Evolutionary conservation across 2,797 vertebrate genomes (phyloP), one percentile per base, ranked within the genome.

Genomic region (Siniperca undulata): DNA sequence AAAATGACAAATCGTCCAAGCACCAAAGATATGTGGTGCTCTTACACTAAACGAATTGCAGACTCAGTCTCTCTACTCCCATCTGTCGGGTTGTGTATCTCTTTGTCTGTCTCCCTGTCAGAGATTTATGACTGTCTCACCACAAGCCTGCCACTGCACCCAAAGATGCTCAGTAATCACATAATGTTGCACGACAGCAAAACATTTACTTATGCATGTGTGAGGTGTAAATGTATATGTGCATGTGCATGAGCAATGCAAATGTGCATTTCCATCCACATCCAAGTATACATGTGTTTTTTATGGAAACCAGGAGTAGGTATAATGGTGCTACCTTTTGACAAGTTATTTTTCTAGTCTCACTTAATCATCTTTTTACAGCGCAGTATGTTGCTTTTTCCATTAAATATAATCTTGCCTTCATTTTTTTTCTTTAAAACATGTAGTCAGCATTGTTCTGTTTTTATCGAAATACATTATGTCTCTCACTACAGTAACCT

Each of bases 401-500:
- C 4, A 84, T 66, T 68, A 81, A 82, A 89, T 87, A 80, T 78
- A 65, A 81, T 79, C 70, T 76, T 48, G 74, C 61, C 66, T 72
- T 55, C 0, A 16, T 69, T 68, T 68, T 27, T 58, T 46, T 70
- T 65, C 69, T 74, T 76, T 59, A 77, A 87, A 88, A 75, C 17
- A 81, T 74, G 58, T 70, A 68, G 79, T 88, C 87, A 85, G 88
- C 74, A 86, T 77, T 87, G 75, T 89, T 86, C 80, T 60, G 68
- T 58, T 22, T 84, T 88, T 74, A 76, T 80, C 34, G 14, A 81
- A 87, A 88, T 58, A 75, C 36, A 61, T 55, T 20, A 38, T 74
- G 71, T 62, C 66, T 70, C 17, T 68, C 73, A 1, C 20, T 74
- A 2, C 16, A 64, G 6, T 36, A 36, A 7, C 11, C 30, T 12